phyloP scores from a whole-genome alignment of 2,113 vertebrate genomes.

The Charina bottae region DNA sequence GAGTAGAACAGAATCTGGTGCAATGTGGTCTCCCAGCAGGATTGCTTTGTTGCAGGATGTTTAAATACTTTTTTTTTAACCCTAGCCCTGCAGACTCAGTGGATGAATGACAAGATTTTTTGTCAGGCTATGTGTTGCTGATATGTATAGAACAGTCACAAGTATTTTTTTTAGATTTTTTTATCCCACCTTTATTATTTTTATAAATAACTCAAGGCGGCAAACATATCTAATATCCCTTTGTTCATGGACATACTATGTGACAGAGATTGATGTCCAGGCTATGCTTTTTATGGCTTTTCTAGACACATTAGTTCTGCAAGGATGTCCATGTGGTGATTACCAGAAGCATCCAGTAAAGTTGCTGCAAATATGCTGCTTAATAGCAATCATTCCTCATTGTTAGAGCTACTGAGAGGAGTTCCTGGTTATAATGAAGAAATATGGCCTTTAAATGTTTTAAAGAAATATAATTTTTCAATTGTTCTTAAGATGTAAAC shows the following conservation, averaged over 20 bases:
- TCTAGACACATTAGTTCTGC: neutral
- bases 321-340: too few relatives aligned
- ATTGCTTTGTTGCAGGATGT: neutral
- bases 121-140: too few relatives aligned
- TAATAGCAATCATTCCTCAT: constrained; percentile 14
- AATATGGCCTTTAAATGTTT: neutral
- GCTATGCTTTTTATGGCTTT: neutral
- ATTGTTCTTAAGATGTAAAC: neutral
- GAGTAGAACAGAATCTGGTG: neutral
- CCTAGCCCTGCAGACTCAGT: neutral
- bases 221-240: too few relatives aligned
- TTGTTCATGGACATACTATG: neutral
- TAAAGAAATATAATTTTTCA: neutral
- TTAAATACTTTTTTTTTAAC: neutral
- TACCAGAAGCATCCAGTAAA: neutral
- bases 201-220: too few relatives aligned
- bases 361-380: constrained; percentile 14
- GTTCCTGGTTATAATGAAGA: constrained; percentile 15
- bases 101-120: neutral
- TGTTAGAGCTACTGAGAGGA: constrained; percentile 14
- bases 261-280: neutral
- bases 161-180: neutral
- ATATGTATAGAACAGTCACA: neutral
- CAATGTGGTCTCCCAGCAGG: neutral
- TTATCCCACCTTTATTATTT: too few relatives aligned